phyloP scores from a whole-genome alignment of 2,113 vertebrate species.

The Bos javanicus region DNA sequence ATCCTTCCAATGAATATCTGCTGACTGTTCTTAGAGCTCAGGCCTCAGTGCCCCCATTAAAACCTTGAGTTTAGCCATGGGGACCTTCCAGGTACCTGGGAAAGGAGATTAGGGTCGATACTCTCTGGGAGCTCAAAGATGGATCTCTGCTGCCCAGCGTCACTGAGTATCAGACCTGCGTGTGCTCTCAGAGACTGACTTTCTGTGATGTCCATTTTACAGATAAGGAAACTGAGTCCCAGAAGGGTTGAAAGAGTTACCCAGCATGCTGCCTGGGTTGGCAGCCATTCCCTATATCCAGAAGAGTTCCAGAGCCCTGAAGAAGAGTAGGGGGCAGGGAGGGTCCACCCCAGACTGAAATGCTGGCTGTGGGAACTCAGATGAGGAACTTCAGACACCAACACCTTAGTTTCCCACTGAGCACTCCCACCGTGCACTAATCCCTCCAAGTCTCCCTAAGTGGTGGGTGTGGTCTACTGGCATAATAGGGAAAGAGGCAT shows the following conservation, averaged over 20 bases:
- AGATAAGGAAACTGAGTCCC: not conserved
- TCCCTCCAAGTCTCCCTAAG: not conserved
- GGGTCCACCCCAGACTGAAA: not conserved
- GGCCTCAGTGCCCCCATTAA: not conserved
- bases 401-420: not conserved
- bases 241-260: not conserved
- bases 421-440: too few species aligned
- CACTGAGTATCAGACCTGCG: not conserved
- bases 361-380: not conserved
- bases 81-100: not conserved
- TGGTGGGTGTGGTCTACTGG: not conserved
- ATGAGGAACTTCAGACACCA: not conserved
- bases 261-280: not conserved
- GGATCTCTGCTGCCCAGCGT: not conserved
- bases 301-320: not conserved
- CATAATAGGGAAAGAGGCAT: not conserved
- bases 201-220: too few species aligned
- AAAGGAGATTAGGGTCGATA: not conserved
- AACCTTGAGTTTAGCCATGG: not conserved
- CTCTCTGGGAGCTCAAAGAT: not conserved
- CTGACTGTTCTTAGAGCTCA: not conserved
- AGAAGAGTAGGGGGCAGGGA: not conserved
- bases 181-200: not conserved
- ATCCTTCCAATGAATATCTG: not conserved
- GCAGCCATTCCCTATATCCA: not conserved